Evolutionary conservation across 2,888 invertebrate species (phyloP), one percentile per base, ranked within the genome.

Genomic region (Ceriagrion tenellum): DNA sequence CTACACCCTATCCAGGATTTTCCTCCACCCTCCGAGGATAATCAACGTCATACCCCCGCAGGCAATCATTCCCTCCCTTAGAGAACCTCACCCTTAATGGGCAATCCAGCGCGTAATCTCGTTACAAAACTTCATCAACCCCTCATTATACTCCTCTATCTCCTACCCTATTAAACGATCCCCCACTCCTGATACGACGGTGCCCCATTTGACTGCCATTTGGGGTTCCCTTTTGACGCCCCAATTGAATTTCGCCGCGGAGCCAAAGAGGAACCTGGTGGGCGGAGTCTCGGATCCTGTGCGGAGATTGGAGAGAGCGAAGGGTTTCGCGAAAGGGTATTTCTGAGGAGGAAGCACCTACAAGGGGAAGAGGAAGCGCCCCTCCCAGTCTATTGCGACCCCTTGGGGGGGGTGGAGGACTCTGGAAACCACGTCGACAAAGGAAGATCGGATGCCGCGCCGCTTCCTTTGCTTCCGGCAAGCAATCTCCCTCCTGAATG

Each of bases 391-490:
- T n/a, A 69, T 26, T 12, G 59, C 59, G 20, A 26, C 91, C 59
- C 40, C 91, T 20, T 55, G 20, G 35, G 47, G n/a, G 47, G 47
- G 4, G 47, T 47, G 47, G 40, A 20, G 40, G 40, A 40, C 47
- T 47, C 88, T 40, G 40, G 35, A 56, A 91, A 56, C 59, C 35
- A 40, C 59, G 59, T 40, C 59, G 35, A 63, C 91, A 91, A 91
- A 91, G 91, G 91, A 91, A 63, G 91, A 91, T 91, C 91, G 91
- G 91, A 40, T 91, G 91, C 91, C 63, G 59, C 91, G 4, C 47
- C 91, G 91, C 91, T 91, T 63, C 91, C 91, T 91, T 90, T 91
- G 91, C 91, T 91, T 91, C 91, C 91, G 91, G 91, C 91, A 8
- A 91, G 63, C 91, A 91, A 91, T 91, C 91, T 63, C 91, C 40